Evolutionary conservation across 2,888 invertebrate genomes (phyloP).

Genomic region (Lacanobia oleracea): DNA sequence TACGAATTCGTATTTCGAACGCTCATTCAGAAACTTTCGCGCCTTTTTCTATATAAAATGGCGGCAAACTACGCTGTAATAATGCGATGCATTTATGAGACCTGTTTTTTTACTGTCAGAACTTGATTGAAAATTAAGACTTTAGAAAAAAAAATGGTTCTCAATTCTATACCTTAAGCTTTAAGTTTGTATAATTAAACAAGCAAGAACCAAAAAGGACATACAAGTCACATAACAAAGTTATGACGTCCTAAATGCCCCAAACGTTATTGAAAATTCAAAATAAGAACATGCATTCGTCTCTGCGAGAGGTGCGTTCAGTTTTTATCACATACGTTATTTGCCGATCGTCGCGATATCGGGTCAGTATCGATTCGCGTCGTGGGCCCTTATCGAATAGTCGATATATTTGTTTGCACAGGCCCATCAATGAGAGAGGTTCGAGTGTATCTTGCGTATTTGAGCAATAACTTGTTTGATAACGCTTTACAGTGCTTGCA

Average conservation of each 20-base stretch:
- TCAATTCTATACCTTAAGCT: neutral
- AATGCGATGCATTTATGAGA: neutral
- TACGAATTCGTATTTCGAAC: conserved; percentile 56
- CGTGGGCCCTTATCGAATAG: conserved; percentile 83
- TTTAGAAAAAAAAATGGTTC: neutral
- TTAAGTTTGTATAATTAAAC: neutral
- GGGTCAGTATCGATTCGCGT: conserved; percentile 85
- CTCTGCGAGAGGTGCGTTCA: conserved; percentile 72
- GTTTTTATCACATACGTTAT: conserved; percentile 81
- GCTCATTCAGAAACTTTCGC: conserved; percentile 72
- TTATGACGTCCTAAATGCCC: conserved; percentile 39
- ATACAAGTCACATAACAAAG: conserved; percentile 42
- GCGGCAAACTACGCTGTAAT: conserved; percentile 27
- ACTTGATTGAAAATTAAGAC: too few species aligned
- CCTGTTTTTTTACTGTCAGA: neutral
- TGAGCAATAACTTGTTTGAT: conserved; percentile 89
- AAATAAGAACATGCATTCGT: conserved; percentile 58
- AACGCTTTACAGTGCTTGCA: conserved; percentile 84
- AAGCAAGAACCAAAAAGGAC: conserved; percentile 15
- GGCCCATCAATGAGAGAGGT: conserved; percentile 84
- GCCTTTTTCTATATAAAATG: conserved; percentile 70
- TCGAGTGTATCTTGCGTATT: conserved; percentile 88
- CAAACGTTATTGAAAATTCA: conserved; percentile 56
- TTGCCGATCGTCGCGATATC: conserved; percentile 79
- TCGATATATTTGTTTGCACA: conserved; percentile 87